Percentiles rank a stretch among this genome's conserved stretches.
phyloP scores from a whole-genome alignment of 2,888 invertebrate genomes.

The Volucella bombylans region DNA sequence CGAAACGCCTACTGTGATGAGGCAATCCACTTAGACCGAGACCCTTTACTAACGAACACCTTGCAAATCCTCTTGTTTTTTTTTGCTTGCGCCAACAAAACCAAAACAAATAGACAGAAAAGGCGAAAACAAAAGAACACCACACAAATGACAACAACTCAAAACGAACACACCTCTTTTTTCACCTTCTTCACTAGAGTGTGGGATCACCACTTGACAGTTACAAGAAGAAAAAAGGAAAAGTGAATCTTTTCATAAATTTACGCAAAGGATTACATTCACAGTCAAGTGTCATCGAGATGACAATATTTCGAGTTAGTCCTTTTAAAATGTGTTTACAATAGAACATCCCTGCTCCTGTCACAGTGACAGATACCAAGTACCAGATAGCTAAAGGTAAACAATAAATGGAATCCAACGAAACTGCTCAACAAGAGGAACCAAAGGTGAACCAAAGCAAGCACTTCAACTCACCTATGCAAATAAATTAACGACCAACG shows the following conservation, averaged over 20 bases:
- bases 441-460: constrained; percentile 17
- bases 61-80: constrained; percentile 28
- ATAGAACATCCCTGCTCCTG: constrained; percentile 27
- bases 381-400: constrained; percentile 30
- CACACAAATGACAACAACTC: constrained; percentile 43
- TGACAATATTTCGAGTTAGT: constrained; percentile 72
- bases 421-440: constrained; percentile 22
- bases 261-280: constrained; percentile 68
- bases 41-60: constrained; percentile 15
- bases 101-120: background rate
- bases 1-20: constrained; percentile 26
- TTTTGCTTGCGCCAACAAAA: background rate
- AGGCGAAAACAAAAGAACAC: constrained; percentile 19
- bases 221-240: background rate
- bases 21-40: constrained; percentile 9
- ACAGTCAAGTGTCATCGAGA: constrained; percentile 61
- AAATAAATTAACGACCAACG: constrained; percentile 60
- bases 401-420: constrained; percentile 19
- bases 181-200: constrained; percentile 2
- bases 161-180: constrained; percentile 38
- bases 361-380: constrained; percentile 52
- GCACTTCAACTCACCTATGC: constrained; percentile 69
- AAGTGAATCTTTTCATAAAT: constrained; percentile 40
- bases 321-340: constrained; percentile 41
- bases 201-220: constrained; percentile 49